Base-by-base conservation (phyloP, 2,888 invertebrate species). In the Atrina japonica region DNA sequence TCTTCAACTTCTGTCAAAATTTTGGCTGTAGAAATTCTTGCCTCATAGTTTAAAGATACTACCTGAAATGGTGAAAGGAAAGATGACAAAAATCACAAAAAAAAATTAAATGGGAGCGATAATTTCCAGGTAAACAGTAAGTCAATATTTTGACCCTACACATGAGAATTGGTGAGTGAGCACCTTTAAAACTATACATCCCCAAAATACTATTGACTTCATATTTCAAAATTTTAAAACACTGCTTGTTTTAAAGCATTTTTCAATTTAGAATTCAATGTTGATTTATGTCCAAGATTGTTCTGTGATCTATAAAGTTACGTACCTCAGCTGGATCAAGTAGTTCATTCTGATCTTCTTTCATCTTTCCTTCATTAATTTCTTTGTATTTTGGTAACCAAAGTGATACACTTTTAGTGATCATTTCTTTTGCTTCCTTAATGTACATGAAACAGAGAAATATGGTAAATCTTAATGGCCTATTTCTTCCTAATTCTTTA, bases 1-100 rank as follows among this genome's bases (percentile, higher is more conserved):
- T 91, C 88, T 75, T 89, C 88, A 1, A 91, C 84, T 83, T 91
- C 91, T 60, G 91, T 90, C 14, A 91, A 80, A 25, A 91, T 85
- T 75, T 91, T 90, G 35, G 87, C 88, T 45, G 90, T 85, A 40
- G 86, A 84, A 35, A 91, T 81, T 73, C 91, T 83, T 21, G 88
- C 82, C 52, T 89, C 86, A 82, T 87, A 90, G 40, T 85, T 80
- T 41, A 91, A 63, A 6, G 88, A 74, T 52, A 88, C 86, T 30
- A 76, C 63, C 88, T 89, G 73, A 29, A 76, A 35, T 7, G 35
- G 5, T 7, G 35, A 35, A 35, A 11, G 35, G 11, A 5, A 35
- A 35, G 5, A 5, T 35, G 35, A 5, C 47, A 47, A 21, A 47
- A 6, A 21, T 5, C 5, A 6, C n/a, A 21, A 16, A 47, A n/a